phyloP scores from a whole-genome alignment of 2,113 vertebrate genomes.

The Onychorhynchus coronatus region DNA sequence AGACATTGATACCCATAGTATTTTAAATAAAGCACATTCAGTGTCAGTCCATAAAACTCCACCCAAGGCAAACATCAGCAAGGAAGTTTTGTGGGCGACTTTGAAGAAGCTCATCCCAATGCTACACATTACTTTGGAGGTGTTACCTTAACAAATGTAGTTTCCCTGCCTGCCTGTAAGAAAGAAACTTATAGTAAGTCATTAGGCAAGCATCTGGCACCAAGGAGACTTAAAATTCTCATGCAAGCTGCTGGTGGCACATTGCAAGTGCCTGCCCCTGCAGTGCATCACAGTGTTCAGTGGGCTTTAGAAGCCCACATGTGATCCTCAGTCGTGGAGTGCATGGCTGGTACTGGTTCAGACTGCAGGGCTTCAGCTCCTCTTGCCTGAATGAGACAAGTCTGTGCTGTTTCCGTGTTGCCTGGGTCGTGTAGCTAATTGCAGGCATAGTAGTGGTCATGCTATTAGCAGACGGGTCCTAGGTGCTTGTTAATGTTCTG shows the following conservation, averaged over 20 bases:
- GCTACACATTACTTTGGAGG: background rate
- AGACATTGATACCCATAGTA: background rate
- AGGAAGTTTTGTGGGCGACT: background rate
- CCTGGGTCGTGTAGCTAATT: background rate
- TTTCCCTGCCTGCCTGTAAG: background rate
- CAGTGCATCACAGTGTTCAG: rapidly evolving
- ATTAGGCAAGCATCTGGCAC: background rate
- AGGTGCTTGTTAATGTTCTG: background rate
- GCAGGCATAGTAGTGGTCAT: background rate
- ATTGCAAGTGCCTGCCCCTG: background rate
- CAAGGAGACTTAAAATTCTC: background rate
- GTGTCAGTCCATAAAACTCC: background rate
- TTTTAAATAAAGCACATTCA: background rate
- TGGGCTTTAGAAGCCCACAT: background rate
- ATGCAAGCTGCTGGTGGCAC: background rate
- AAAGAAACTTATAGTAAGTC: background rate
- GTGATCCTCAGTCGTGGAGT: background rate
- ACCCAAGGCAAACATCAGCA: background rate
- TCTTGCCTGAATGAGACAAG: background rate
- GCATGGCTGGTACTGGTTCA: background rate
- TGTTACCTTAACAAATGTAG: background rate
- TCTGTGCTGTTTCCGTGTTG: background rate
- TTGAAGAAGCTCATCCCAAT: background rate
- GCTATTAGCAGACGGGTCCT: background rate
- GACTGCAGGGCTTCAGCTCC: background rate